Base-by-base conservation (phyloP, 1,140 invertebrate species). In the Drosophila obscura region DNA sequence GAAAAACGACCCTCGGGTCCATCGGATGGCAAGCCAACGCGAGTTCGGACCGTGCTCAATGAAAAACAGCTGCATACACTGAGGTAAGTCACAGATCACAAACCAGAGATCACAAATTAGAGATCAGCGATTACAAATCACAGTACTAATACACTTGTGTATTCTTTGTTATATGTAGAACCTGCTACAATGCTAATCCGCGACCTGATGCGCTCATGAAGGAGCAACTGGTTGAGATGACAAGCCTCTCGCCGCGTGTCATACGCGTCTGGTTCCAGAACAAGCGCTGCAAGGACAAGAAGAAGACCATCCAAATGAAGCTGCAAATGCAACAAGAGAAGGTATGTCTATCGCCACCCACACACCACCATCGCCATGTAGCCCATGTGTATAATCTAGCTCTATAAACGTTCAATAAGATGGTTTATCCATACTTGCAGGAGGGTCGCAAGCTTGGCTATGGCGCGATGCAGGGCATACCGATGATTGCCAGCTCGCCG, bases 221-320 rank as follows among this genome's bases (percentile, higher is more conserved):
- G 93, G 99, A 99, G 92, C 98, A 99, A 92, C 94, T 99, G 58
- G 98, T 99, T 8, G 99, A 99, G 92, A 99, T 99, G 98, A 99
- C 99, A 0, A 95, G 97, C 0, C 94, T 99, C 2, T 98, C 96
- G 80, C 98, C 98, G 1, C 93, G 98, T 16, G 98, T 99, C 60
- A 99, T 99, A 83, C 94, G 98, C 84, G 98, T 99, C 15, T 99
- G 98, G 98, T 99, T 99, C 93, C 97, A 99, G 93, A 99, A 99
- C 93, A 99, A 99, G 92, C 93, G 99, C 31, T 99, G 98, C 93
- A 99, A 99, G 92, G 99, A 99, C 93, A 99, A 99, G 93, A 99
- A 99, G 93, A 96, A 97, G 89, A 98, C 96, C 41, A 97, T 99
- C 39, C 95, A 98, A 68, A 96, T 99, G 94, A 99, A 99, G 92